Percentiles rank a stretch among this genome's conserved stretches.
phyloP scores from a whole-genome alignment of 2,888 invertebrate species.

The Crepidodera aurea region DNA sequence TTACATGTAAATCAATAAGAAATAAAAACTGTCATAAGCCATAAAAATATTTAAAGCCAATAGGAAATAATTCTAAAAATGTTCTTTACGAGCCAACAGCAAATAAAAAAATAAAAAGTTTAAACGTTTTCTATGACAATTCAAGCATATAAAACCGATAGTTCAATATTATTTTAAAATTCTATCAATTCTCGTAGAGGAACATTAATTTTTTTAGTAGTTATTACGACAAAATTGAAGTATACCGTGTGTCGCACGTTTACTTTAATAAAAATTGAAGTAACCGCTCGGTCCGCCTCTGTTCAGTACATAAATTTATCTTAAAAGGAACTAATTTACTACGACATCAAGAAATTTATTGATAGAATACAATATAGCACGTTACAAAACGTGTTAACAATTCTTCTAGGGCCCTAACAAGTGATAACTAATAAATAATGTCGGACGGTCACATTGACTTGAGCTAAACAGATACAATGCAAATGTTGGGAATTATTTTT shows the following conservation, averaged over 20 bases:
- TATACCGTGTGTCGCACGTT: too few species aligned
- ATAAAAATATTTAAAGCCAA: neutral
- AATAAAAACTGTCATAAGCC: neutral
- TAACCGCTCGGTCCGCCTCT: too few species aligned
- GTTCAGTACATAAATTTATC: constrained; percentile 14
- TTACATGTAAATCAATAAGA: neutral
- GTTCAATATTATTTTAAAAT: constrained; percentile 5
- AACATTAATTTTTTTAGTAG: too few species aligned
- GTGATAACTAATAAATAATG: constrained; percentile 1
- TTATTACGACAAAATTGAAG: too few species aligned
- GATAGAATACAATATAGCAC: neutral
- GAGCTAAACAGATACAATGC: constrained; percentile 3
- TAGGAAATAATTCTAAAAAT: neutral
- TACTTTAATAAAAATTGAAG: too few species aligned
- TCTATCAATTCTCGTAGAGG: too few species aligned
- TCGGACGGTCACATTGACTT: neutral
- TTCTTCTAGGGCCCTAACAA: constrained; percentile 7
- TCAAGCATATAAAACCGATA: neutral
- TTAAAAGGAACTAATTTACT: constrained; percentile 18
- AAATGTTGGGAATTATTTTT: constrained; percentile 1
- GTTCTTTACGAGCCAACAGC: neutral
- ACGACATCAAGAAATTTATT: constrained; percentile 13
- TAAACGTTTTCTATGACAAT: constrained; percentile 2
- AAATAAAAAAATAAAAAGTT: neutral
- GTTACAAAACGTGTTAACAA: neutral